A percentile compares a stretch with the other conserved stretches of the same genome.
Evolutionary conservation across 2,888 invertebrate species (phyloP).

Genomic region (Pegoplata infirma): DNA sequence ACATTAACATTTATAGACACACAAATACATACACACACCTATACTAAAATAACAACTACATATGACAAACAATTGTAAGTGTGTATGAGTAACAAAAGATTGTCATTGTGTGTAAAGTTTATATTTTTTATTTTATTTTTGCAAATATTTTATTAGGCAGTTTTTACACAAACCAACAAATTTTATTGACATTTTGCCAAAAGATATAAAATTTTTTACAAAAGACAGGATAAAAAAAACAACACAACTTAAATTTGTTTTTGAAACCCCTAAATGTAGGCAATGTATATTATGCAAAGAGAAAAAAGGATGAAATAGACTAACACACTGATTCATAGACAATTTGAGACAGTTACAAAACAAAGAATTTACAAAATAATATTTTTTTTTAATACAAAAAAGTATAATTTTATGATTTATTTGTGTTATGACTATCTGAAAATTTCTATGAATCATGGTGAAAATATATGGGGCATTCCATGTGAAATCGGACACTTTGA

Average conservation of each 20-base stretch:
- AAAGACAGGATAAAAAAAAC: neutral
- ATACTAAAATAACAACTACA: neutral
- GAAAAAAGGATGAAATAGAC: neutral
- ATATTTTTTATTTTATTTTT: no score
- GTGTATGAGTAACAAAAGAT: neutral
- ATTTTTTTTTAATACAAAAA: no score
- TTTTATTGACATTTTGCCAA: slow-evolving; percentile 12
- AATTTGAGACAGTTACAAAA: no score
- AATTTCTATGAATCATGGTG: no score
- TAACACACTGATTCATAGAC: no score
- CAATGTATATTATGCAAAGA: neutral
- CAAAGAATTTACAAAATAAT: no score
- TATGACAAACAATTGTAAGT: neutral
- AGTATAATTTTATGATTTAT: no score
- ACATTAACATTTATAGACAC: neutral
- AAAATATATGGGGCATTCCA: no score
- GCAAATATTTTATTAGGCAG: slow-evolving; percentile 1
- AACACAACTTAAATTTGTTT: no score
- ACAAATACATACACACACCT: no score
- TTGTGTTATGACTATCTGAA: no score
- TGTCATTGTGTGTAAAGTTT: neutral
- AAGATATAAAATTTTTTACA: neutral
- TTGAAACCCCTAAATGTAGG: neutral
- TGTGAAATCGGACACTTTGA: no score
- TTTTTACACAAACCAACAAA: neutral